Percentiles rank a stretch among this genome's conserved stretches.
phyloP scores from a whole-genome alignment of 2,888 invertebrate genomes.

The Polymixis lichenea region DNA sequence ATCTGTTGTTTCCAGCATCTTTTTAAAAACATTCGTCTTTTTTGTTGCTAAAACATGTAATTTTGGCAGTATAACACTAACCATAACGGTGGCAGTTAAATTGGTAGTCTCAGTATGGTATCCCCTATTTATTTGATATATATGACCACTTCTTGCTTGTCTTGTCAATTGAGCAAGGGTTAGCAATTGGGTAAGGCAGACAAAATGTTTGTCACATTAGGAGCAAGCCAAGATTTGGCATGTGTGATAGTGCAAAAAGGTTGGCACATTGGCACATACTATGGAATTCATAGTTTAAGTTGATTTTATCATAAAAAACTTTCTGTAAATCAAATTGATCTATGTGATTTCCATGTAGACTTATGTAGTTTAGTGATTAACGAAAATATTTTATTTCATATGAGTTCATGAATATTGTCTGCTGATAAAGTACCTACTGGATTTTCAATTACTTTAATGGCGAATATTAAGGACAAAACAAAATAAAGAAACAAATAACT shows the following conservation, averaged over 20 bases:
- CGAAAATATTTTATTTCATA: too few relatives aligned
- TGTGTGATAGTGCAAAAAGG: not conserved
- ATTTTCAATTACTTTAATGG: too few relatives aligned
- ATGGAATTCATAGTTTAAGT: not conserved
- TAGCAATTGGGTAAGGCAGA: too few relatives aligned
- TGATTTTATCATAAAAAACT: not conserved
- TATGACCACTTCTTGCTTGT: not conserved
- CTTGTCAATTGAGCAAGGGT: too few relatives aligned
- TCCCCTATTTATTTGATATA: slow-evolving; percentile 26
- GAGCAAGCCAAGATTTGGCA: not conserved
- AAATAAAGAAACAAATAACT: not conserved
- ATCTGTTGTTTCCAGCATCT: not conserved
- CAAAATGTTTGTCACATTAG: too few relatives aligned
- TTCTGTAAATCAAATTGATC: too few relatives aligned
- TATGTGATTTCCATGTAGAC: too few relatives aligned
- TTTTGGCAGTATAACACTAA: slow-evolving; percentile 24
- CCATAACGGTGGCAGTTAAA: slow-evolving; percentile 5
- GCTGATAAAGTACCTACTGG: too few relatives aligned
- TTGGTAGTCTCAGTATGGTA: slow-evolving; percentile 20
- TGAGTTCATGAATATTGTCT: too few relatives aligned
- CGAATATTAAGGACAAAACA: not conserved
- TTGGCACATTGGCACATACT: not conserved
- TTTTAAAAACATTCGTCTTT: too few relatives aligned
- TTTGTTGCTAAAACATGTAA: too few relatives aligned
- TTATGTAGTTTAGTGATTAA: too few relatives aligned